phyloP scores from a whole-genome alignment of 2,888 invertebrate genomes.

The Drosophila putrida region DNA sequence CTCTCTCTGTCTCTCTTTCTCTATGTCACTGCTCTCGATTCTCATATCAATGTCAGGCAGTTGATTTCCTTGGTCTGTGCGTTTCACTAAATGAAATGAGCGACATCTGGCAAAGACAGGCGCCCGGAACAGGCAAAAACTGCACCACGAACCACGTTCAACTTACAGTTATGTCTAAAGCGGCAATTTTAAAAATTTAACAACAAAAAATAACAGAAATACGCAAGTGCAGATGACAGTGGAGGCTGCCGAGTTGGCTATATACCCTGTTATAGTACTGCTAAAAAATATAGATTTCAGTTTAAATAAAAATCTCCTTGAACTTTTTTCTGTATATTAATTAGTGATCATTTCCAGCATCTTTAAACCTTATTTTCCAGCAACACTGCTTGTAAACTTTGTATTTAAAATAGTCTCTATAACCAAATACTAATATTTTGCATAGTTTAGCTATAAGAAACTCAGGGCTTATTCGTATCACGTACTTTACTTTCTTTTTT shows the following conservation, averaged over 20 bases:
- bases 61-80: constrained; percentile 67
- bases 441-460: not conserved
- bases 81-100: constrained; percentile 55
- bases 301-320: no score
- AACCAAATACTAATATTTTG: not conserved
- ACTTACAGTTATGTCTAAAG: constrained; percentile 74
- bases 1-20: not conserved
- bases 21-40: not conserved
- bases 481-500: constrained; percentile 3
- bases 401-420: no score
- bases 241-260: not conserved
- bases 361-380: no score
- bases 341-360: not conserved
- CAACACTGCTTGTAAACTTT: not conserved
- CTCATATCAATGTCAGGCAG: constrained; percentile 54
- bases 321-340: no score
- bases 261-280: not conserved
- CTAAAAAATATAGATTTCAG: no score
- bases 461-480: not conserved
- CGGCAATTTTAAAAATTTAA: constrained; percentile 71
- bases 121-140: constrained; percentile 6
- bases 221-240: not conserved
- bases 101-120: constrained; percentile 67
- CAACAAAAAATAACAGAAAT: constrained; percentile 11
- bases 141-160: constrained; percentile 27